Percentiles rank a stretch among this genome's conserved stretches.
These are phyloP conservation scores for Trichosurus vulpecula DNA, from an alignment of 2,797 vertebrate species.

Conservation along the genomic window DNA sequence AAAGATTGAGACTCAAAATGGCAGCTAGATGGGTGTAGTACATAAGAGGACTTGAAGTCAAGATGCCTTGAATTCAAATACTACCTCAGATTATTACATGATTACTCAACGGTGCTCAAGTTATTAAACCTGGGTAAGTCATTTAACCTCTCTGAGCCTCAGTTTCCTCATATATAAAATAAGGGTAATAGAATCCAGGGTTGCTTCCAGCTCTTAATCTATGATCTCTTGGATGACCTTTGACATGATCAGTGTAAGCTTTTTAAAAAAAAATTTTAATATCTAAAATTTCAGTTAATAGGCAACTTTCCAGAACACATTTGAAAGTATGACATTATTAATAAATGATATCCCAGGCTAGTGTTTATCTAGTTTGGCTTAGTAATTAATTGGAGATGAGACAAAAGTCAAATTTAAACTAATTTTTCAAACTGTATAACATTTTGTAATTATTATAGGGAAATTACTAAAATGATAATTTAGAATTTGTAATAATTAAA, in stretches of 20 bases:
- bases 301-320: neutral
- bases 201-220: neutral
- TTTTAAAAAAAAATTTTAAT: neutral
- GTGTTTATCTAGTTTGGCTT: neutral
- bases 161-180: neutral
- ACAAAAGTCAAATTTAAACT: neutral
- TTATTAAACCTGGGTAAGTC: neutral
- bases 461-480: neutral
- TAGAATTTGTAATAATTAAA: neutral
- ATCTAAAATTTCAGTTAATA: neutral
- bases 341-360: neutral
- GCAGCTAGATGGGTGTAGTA: neutral
- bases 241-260: neutral
- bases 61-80: neutral
- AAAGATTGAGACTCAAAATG: neutral
- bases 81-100: neutral
- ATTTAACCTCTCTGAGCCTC: neutral
- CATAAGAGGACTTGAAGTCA: neutral
- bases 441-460: neutral
- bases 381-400: neutral
- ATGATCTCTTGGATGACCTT: neutral
- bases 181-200: neutral
- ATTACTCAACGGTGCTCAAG: neutral
- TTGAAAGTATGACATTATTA: neutral
- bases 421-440: neutral